These are phyloP conservation scores for Zosterops japonicus DNA, from an alignment of 2,113 vertebrate genomes.

Conservation along the genomic window DNA sequence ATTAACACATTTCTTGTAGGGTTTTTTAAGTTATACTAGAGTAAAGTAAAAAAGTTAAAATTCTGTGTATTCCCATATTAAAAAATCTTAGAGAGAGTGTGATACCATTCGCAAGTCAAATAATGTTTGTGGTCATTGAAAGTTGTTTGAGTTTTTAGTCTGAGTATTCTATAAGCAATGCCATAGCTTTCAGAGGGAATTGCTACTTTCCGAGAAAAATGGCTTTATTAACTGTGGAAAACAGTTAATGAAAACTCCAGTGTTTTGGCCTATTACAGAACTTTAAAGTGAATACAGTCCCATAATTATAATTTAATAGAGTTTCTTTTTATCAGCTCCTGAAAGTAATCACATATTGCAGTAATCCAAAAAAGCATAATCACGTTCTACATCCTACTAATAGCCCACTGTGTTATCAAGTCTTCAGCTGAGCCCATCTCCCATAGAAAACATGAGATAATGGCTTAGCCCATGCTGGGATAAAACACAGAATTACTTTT, in stretches of 20 bases:
- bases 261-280: constrained; percentile 73
- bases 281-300: constrained; percentile 72
- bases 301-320: constrained; percentile 78
- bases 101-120: background rate
- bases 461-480: constrained; percentile 67
- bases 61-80: background rate
- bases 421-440: constrained; percentile 64
- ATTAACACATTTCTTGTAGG: background rate
- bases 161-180: background rate
- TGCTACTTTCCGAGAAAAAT: constrained; percentile 69
- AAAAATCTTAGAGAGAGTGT: background rate
- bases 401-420: constrained; percentile 70
- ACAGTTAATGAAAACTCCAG: constrained; percentile 72
- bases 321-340: constrained; percentile 72
- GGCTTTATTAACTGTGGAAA: constrained; percentile 74
- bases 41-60: background rate
- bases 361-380: constrained; percentile 74
- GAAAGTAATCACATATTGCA: constrained; percentile 79
- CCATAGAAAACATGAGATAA: constrained; percentile 71
- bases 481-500: constrained; percentile 65
- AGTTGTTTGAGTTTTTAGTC: background rate
- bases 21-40: background rate
- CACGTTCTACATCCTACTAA: constrained; percentile 74
- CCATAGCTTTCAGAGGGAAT: constrained; percentile 47
- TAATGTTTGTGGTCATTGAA: background rate